phyloP scores from a whole-genome alignment of 2,113 vertebrate species.

The Trematomus loennbergii region DNA sequence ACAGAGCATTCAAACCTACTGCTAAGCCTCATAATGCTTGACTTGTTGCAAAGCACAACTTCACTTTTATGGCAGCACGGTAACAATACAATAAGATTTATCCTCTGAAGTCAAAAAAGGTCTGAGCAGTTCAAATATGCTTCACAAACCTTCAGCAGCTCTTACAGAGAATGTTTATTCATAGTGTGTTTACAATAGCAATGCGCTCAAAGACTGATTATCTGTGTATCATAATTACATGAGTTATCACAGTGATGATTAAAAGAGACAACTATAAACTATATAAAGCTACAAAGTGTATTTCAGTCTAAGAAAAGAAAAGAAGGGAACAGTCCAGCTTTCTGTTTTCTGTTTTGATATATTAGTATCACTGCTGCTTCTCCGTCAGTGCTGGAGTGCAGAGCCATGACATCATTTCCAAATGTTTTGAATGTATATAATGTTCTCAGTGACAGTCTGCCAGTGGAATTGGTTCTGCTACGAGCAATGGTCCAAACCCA shows the following conservation, averaged over 20 bases:
- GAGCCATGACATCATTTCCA: slow-evolving; percentile 66
- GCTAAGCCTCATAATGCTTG: slow-evolving; percentile 9
- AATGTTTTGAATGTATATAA: slow-evolving; percentile 58
- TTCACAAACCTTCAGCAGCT: slow-evolving; percentile 22
- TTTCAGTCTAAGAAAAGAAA: slow-evolving; percentile 18
- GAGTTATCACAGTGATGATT: slow-evolving; percentile 19
- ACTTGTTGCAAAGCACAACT: slow-evolving; percentile 12
- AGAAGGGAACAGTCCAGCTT: slow-evolving; percentile 15
- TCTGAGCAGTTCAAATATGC: not conserved
- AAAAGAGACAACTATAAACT: slow-evolving; percentile 44
- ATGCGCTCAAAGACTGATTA: not conserved
- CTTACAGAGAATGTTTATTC: not conserved
- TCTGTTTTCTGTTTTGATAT: slow-evolving; percentile 41
- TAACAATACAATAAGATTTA: not conserved
- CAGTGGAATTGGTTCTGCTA: slow-evolving; percentile 40
- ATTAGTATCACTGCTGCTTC: slow-evolving; percentile 40
- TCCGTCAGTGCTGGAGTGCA: slow-evolving; percentile 46
- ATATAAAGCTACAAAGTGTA: not conserved
- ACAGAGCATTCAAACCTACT: slow-evolving; percentile 30
- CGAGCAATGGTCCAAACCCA: slow-evolving; percentile 34
- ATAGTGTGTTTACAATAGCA: not conserved
- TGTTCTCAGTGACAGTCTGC: slow-evolving; percentile 61
- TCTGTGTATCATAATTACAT: not conserved
- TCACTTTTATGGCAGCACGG: slow-evolving; percentile 11
- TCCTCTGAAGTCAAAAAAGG: slow-evolving; percentile 8